phyloP scores from a whole-genome alignment of 2,113 vertebrate genomes.

The Scomber scombrus region DNA sequence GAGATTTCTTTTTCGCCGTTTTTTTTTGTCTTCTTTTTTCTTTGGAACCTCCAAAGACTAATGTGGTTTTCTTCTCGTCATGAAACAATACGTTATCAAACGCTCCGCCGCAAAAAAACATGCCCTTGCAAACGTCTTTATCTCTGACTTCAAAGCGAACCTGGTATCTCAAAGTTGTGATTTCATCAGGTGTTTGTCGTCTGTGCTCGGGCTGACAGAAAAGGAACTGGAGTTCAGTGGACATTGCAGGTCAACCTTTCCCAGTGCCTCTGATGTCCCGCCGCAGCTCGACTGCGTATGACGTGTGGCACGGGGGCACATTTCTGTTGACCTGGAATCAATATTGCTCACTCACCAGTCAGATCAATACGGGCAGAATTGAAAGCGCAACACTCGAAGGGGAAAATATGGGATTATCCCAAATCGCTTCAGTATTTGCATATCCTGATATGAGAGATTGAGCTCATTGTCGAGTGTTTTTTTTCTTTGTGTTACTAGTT shows the following conservation, averaged over 20 bases:
- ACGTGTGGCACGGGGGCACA: neutral
- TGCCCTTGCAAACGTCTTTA: constrained; percentile 36
- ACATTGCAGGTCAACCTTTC: constrained; percentile 19
- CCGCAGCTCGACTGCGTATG: constrained; percentile 16
- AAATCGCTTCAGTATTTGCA: neutral
- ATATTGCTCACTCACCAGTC: constrained; percentile 44
- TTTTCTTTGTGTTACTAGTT: neutral
- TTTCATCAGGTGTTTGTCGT: constrained; percentile 70
- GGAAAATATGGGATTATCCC: constrained; percentile 50
- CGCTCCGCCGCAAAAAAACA: neutral
- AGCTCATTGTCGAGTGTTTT: neutral
- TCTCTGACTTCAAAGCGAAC: constrained; percentile 66
- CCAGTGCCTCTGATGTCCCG: constrained; percentile 54
- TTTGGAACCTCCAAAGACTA: neutral
- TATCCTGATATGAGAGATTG: neutral
- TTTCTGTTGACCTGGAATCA: constrained; percentile 50
- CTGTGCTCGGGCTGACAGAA: constrained; percentile 5
- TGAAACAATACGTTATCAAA: constrained; percentile 7
- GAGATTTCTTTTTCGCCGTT: neutral
- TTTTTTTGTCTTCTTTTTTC: neutral
- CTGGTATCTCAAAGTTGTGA: constrained; percentile 15
- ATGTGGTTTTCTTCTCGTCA: neutral
- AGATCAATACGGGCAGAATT: constrained; percentile 44
- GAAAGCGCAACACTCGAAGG: constrained; percentile 36
- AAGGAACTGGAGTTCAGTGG: constrained; percentile 45